Base-by-base conservation (phyloP, 2,113 vertebrate species). In the Neogobius melanostomus region DNA sequence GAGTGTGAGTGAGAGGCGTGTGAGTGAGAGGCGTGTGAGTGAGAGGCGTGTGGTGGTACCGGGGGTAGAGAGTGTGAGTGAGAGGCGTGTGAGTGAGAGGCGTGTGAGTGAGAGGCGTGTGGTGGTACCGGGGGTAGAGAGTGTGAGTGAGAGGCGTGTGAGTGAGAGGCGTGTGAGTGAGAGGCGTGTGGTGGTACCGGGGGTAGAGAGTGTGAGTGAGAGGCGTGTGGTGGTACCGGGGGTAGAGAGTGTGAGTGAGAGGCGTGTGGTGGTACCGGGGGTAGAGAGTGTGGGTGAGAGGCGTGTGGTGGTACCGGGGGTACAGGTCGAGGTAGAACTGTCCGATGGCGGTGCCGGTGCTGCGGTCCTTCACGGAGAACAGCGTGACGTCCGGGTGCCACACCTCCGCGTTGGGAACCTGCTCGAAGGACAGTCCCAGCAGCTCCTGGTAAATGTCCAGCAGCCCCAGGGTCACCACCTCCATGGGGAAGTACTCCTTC, bases 401-500 rank as follows among this genome's bases (percentile, higher is more conserved):
- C 21, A 92, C 95, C 0, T 87, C 11, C 0, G 94, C 93, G 0
- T 87, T 86, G 21, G 93, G 91, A 68, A 97, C 95, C 81, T 91
- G 90, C 12, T 95, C 61, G 16, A 99, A 99, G 75, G 88, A 83
- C 66, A 99, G 92, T 4, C 95, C 96, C 70, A 99, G 91, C 47
- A 99, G 93, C 84, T 99, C 96, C 91, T 99, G 97, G 88, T 99
- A 99, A 85, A 99, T 96, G 82, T 89, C 92, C 83, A 99, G 82
- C 60, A 99, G 91, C n/a, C 98, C 97, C 0, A 57, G 80, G 0
- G 98, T 99, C 85, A 99, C 97, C 89, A 97, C 97, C 74, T 97
- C 94, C 95, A 98, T 95, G 5, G 98, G 98, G 81, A 99, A 99
- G 69, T 95, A 99, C 87, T 98, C 97, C 93, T 98, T 98, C 64